Evolutionary conservation across 2,888 invertebrate species (phyloP).

Genomic region (Nesidiocoris tenuis): DNA sequence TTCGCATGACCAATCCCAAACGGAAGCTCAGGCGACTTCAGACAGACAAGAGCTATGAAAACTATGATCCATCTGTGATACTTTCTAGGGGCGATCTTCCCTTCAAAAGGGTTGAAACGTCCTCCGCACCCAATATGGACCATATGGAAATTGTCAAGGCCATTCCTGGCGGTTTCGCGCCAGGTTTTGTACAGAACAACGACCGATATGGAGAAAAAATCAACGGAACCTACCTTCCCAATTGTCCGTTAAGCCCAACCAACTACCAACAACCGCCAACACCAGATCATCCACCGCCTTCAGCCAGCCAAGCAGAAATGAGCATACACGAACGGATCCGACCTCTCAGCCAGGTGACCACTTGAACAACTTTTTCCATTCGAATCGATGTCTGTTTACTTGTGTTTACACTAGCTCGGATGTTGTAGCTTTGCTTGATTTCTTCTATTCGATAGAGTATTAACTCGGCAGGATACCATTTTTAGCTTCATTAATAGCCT

Average conservation of each 20-base stretch:
- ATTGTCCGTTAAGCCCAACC: constrained; percentile 79
- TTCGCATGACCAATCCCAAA: constrained; percentile 71
- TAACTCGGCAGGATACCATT: not conserved
- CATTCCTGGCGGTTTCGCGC: constrained; percentile 53
- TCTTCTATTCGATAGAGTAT: not conserved
- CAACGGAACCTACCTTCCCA: constrained; percentile 45
- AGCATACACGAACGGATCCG: constrained; percentile 87
- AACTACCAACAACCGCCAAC: constrained; percentile 90
- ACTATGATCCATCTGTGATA: constrained; percentile 58
- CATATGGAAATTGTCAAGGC: constrained; percentile 48
- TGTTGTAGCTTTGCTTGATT: constrained; percentile 24
- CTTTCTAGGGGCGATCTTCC: constrained; percentile 51
- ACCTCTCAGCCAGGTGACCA: constrained; percentile 80
- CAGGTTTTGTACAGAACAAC: constrained; percentile 56
- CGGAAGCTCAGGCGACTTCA: constrained; percentile 65
- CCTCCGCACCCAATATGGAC: constrained; percentile 51
- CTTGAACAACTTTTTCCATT: constrained; percentile 21
- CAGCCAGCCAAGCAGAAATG: constrained; percentile 82
- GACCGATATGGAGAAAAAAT: constrained; percentile 58
- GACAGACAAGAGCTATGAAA: constrained; percentile 62
- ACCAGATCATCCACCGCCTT: constrained; percentile 91
- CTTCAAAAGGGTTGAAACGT: constrained; percentile 51
- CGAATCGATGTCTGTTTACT: not conserved
- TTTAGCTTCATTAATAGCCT: not conserved
- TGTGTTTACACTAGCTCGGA: constrained; percentile 24